Conservation (phyloP, 2,113 vertebrate genomes). For the Phoenicopterus ruber region DNA sequence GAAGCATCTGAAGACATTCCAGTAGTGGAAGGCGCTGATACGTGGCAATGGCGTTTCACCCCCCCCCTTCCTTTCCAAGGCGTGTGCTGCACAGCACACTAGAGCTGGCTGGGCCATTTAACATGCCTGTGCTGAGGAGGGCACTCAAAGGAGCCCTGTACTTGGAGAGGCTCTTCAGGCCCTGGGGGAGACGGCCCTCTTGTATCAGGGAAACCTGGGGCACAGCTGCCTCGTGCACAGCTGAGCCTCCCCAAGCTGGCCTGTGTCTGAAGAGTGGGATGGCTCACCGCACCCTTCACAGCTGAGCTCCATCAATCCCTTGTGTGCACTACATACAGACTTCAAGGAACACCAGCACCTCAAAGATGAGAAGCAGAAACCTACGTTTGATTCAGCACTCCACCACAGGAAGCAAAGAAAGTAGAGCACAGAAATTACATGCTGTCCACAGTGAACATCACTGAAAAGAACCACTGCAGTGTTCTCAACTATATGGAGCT, state of each 20-base stretch:
- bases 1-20: not conserved
- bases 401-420: not conserved
- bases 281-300: not conserved
- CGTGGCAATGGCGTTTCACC: not conserved
- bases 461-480: not conserved
- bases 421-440: not conserved
- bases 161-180: not conserved
- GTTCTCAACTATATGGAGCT: not conserved
- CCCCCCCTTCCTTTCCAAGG: not conserved
- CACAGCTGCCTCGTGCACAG: not conserved
- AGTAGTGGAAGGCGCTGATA: not conserved
- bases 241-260: not conserved
- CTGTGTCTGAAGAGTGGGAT: not conserved
- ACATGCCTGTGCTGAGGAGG: not conserved
- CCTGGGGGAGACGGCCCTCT: rapidly evolving
- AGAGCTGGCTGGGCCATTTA: not conserved
- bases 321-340: not conserved
- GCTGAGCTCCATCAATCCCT: not conserved
- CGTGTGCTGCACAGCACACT: not conserved
- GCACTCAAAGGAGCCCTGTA: not conserved
- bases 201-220: no score
- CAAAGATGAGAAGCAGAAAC: not conserved
- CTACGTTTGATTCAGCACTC: not conserved
- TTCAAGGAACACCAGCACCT: not conserved
- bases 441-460: not conserved